Evolutionary conservation across 2,113 vertebrate genomes (phyloP).

Genomic region (Macroglossus sobrinus): DNA sequence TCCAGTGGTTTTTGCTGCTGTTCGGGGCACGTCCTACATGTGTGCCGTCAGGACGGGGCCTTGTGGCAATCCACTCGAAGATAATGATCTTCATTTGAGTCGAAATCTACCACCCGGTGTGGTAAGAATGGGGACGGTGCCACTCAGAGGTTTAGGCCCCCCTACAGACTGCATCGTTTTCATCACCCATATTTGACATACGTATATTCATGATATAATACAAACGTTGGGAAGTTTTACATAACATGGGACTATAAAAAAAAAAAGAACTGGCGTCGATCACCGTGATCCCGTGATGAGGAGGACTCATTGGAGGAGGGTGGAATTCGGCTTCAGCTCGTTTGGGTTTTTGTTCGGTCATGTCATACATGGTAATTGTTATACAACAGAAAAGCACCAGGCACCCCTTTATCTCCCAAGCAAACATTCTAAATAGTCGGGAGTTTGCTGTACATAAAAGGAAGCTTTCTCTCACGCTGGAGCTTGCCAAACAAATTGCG

Average conservation of each 20-base stretch:
- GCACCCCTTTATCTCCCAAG: conserved; percentile 17
- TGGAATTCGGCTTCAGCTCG: neutral
- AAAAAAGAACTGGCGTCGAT: neutral
- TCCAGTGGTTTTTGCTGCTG: neutral
- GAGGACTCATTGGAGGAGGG: neutral
- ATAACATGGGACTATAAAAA: neutral
- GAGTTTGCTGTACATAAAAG: conserved; percentile 51
- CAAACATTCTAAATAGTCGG: conserved; percentile 27
- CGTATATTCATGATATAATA: neutral
- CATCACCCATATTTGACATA: neutral
- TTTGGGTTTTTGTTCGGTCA: neutral
- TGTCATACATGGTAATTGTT: neutral
- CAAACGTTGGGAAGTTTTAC: neutral
- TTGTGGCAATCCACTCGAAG: neutral
- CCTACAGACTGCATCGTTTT: neutral
- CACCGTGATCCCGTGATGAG: neutral
- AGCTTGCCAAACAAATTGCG: conserved; percentile 26
- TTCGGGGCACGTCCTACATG: rapidly evolving
- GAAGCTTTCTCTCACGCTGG: neutral
- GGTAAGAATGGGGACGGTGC: neutral
- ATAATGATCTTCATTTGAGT: neutral
- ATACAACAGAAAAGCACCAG: conserved; percentile 11
- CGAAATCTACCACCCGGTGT: neutral
- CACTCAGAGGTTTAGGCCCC: neutral
- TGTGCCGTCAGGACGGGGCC: neutral